Evolutionary conservation across 2,113 vertebrate species (phyloP).

Genomic region (Triplophysa siluroides): DNA sequence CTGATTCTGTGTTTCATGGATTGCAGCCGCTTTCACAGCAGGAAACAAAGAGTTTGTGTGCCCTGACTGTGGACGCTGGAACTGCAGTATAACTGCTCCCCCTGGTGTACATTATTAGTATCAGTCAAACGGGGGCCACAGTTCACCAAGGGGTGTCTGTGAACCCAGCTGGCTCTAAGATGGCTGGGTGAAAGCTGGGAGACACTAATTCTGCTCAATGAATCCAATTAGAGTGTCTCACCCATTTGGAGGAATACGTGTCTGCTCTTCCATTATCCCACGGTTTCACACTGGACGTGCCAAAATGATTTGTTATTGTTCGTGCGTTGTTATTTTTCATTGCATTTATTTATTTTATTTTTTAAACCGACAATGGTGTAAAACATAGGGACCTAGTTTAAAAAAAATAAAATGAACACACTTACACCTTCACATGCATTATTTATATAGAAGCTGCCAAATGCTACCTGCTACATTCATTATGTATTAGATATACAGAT

Average conservation of each 20-base stretch:
- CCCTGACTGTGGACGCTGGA: conserved; percentile 55
- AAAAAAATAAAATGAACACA: neutral
- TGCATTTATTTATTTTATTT: neutral
- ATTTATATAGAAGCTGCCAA: neutral
- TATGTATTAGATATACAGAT: neutral
- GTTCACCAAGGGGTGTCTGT: conserved; percentile 59
- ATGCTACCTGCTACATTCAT: neutral
- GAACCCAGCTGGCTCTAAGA: conserved; percentile 66
- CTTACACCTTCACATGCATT: neutral
- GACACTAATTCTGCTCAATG: conserved; percentile 50
- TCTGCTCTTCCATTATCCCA: conserved; percentile 34
- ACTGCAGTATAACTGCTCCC: conserved; percentile 80
- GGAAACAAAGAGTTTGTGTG: conserved; percentile 57
- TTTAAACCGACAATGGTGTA: conserved; percentile 7
- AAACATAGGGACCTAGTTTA: neutral
- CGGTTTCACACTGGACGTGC: conserved; percentile 14
- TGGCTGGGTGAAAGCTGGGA: conserved; percentile 60
- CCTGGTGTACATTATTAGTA: conserved; percentile 72
- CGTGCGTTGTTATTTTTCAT: neutral
- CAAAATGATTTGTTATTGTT: conserved; percentile 32
- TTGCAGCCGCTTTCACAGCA: conserved; percentile 62
- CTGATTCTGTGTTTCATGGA: conserved; percentile 65
- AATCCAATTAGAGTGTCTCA: conserved; percentile 48
- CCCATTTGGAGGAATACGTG: conserved; percentile 42
- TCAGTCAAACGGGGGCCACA: conserved; percentile 60